A percentile compares a stretch with the other conserved stretches of the same genome.
Conservation (phyloP, 1,140 invertebrate species). For the Zaprionus tsacasi region DNA sequence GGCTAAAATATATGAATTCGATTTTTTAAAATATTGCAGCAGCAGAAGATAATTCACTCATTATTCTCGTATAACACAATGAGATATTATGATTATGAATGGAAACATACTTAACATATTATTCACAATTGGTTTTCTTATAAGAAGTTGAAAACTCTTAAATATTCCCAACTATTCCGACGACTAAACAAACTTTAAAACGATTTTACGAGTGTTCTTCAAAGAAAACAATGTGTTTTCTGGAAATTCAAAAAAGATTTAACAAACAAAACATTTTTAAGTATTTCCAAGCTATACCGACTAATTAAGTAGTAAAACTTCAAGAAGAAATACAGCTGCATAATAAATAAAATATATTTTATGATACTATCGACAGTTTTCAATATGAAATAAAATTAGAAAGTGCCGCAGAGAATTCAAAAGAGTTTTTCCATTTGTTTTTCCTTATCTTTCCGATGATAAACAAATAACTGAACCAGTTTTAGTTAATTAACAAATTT, state of each 20-base stretch:
- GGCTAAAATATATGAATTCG: not conserved
- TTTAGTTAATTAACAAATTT: constrained; percentile 72
- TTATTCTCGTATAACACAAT: not conserved
- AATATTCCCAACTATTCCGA: not conserved
- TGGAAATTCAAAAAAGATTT: too few relatives aligned
- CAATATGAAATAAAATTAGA: constrained; percentile 20
- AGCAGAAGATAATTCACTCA: not conserved
- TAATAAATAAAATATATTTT: not conserved
- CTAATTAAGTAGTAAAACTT: not conserved
- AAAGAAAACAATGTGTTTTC: too few relatives aligned
- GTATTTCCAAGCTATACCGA: not conserved
- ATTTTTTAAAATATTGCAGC: not conserved
- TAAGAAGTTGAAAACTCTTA: too few relatives aligned
- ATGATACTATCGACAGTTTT: not conserved
- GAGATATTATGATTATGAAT: not conserved
- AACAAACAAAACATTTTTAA: too few relatives aligned
- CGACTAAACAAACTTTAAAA: too few relatives aligned
- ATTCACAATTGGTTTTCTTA: too few relatives aligned
- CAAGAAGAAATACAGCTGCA: not conserved
- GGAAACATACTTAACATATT: too few relatives aligned
- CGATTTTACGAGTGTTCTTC: too few relatives aligned
- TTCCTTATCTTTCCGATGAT: not conserved
- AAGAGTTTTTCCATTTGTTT: constrained; percentile 12
- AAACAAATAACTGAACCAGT: constrained; percentile 57
- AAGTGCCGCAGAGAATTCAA: constrained; percentile 21